Evolutionary conservation across 2,113 vertebrate species (phyloP), one percentile per base, ranked within the genome.

Genomic region (Heterochromis multidens): DNA sequence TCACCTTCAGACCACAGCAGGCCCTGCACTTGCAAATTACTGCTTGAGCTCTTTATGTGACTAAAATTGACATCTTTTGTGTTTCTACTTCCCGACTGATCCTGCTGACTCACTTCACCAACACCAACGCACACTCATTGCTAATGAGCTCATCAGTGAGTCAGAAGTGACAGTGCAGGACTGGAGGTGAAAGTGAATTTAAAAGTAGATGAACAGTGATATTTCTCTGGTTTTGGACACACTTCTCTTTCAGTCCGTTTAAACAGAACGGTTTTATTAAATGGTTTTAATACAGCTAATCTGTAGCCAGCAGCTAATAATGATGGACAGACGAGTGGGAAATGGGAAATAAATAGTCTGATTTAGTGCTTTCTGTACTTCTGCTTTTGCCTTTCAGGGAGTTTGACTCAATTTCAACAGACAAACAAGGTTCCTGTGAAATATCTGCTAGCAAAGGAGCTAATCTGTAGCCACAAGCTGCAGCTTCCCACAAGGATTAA

Each of bases 401-500:
- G 25, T 74, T 46, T 65, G 56, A 80, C 67, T 46, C 72, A 21
- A 19, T 49, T 88, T 63, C 52, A 86, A 27, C 60, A 82, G 67
- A 77, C 60, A 77, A 70, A 72, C 46, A 17, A 17, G 49, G 12
- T 57, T 83, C 12, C 19, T 87, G 76, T 27, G 77, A 77, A 70
- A 80, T 54, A 33, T 62, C 65, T 78, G 54, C 37, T 33, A 85
- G 86, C 76, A 27, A 40, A 56, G 58, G n/a, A 78, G 81, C 88
- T 89, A 80, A 89, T 89, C 86, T 88, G 83, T 29, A 79, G 87
- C 85, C 72, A 37, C 57, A 6, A 74, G 81, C 67, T 0, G 6
- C 19, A 80, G 80, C 57, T 77, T 89, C 89, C 80, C 82, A 83
- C 82, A 76, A 6, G 86, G 82, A 89, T 92, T 85, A 89, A 79